Conservation (phyloP, 2,113 vertebrate species). For the Chitala chitala region DNA sequence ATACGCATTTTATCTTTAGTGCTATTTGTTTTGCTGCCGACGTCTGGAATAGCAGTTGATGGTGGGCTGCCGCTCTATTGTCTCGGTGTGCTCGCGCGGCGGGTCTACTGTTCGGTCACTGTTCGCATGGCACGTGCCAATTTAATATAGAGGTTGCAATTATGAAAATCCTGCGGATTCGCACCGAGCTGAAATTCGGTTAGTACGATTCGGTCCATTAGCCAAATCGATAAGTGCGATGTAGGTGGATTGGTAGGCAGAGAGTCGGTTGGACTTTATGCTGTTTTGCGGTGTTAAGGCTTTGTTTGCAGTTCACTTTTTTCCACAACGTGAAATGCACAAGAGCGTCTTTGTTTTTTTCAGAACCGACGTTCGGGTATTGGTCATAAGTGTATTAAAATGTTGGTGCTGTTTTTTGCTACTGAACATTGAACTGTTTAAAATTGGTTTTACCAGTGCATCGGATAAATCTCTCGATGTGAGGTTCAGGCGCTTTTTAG, state of each 20-base stretch:
- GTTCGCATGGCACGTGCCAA: background rate
- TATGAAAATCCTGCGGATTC: background rate
- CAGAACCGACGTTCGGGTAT: background rate
- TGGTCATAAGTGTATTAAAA: background rate
- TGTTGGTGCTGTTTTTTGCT: background rate
- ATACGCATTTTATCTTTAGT: too few relatives aligned
- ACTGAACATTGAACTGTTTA: too few relatives aligned
- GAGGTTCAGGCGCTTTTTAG: too few relatives aligned
- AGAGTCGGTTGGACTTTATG: conserved; percentile 6
- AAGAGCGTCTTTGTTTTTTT: conserved; percentile 39
- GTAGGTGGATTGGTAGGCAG: background rate
- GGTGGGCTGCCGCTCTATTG: background rate
- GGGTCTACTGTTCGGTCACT: background rate
- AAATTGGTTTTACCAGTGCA: too few relatives aligned
- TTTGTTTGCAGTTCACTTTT: conserved; percentile 33
- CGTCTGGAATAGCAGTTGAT: background rate
- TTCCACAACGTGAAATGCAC: conserved; percentile 17
- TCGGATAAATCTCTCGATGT: too few relatives aligned
- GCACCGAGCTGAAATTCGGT: background rate
- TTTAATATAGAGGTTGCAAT: background rate
- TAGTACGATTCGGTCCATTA: background rate
- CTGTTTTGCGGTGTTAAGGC: conserved; percentile 20
- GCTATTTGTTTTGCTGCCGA: background rate
- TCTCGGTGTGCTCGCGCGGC: background rate
- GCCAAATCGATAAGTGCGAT: background rate